Percentiles rank a stretch among this genome's conserved stretches.
phyloP scores from a whole-genome alignment of 2,113 vertebrate genomes.

The Pongo abelii region DNA sequence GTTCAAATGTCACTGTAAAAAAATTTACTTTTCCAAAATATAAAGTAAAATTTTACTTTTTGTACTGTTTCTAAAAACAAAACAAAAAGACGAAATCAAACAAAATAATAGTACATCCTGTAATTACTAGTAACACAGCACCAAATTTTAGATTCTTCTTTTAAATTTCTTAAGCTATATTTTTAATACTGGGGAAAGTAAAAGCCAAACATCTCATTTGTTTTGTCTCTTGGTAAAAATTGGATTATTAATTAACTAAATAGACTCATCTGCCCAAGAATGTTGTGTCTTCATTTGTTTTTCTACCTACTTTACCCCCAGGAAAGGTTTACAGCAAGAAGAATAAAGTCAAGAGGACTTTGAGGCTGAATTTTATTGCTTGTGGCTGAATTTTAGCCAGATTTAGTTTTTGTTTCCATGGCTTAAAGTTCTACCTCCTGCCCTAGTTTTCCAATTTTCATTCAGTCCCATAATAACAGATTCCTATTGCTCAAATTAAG shows the following conservation, averaged over 20 bases:
- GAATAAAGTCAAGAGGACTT: background rate
- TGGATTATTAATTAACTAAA: background rate
- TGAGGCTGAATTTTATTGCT: background rate
- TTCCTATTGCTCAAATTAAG: background rate
- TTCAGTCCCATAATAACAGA: background rate
- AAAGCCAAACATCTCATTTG: background rate
- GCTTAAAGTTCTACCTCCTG: background rate
- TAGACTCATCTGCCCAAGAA: background rate
- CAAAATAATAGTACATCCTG: background rate
- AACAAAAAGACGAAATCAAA: background rate
- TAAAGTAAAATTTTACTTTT: background rate
- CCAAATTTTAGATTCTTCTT: background rate
- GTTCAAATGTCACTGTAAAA: constrained; percentile 14
- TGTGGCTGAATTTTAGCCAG: background rate
- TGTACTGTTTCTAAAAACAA: background rate
- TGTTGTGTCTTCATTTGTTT: background rate
- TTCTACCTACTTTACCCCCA: background rate
- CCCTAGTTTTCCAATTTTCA: background rate
- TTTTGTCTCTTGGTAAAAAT: background rate
- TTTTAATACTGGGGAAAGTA: background rate
- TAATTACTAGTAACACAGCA: background rate
- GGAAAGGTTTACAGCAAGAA: background rate
- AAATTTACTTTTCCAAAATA: background rate
- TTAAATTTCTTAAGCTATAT: background rate
- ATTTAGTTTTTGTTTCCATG: background rate